Base-by-base conservation (phyloP, 2,888 invertebrate species). In the Drosophila limbata region DNA sequence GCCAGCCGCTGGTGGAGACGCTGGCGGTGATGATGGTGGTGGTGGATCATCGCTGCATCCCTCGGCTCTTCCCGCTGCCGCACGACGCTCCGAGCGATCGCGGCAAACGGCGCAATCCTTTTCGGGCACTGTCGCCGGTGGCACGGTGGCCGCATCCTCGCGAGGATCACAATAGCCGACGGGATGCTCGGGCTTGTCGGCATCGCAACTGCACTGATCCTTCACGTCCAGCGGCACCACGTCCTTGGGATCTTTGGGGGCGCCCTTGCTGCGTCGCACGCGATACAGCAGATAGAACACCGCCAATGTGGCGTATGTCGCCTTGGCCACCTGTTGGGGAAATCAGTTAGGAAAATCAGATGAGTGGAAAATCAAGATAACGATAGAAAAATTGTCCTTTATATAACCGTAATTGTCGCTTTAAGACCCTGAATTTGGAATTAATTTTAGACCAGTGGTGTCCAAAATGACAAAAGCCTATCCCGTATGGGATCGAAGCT, bases 251-350 rank as follows among this genome's bases (percentile, higher is more conserved):
- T 52, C 47, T 9, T 55, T 60, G 17, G 51, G 10, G 5, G 57
- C 9, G 1, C 45, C 15, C 21, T 33, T 52, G 10, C 78, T 53
- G 0, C 77, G 70, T 0, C 82, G 65, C 47, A 82, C 63, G 0
- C 88, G 73, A 53, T 87, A 89, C n/a, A 87, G 15, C 19, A 90
- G 6, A 59, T 85, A 90, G 25, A 90, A 42, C 6, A 81, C 45
- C 1, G 89, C 90, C 42, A 90, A 31, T 0, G 90, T 79, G 9
- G 79, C 90, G 48, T 87, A 90, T 0, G 90, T 90, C 8, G 77
- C 89, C 66, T 89, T 89, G 15, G 89, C 88, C 2, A 89, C 88
- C 89, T 89, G 25, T 2, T 15, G 31, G 25, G 15, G 8, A 1
- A 39, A 15, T 6, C 1, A 19, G 6, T 4, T 6, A 2, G 0